Evolutionary conservation across 2,797 vertebrate genomes (phyloP), one percentile per base, ranked within the genome.

Genomic region (Manis pentadactyla): DNA sequence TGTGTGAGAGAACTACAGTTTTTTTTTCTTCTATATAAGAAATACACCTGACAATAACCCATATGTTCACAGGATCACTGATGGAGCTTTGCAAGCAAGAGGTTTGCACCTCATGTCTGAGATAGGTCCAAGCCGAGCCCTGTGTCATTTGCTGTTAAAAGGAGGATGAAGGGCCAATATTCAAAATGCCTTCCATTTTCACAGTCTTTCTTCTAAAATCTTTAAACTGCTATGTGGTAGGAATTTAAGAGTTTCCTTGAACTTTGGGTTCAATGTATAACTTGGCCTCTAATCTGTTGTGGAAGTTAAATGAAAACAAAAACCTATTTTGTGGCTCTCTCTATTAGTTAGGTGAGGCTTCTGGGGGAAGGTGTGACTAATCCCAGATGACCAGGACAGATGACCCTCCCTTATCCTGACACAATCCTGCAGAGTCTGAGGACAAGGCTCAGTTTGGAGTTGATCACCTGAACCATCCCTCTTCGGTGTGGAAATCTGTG

Each of bases 241-340:
- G 31, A 51, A 78, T 68, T 94, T 46, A 61, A 59, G 64, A 34
- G n/a, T 78, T 85, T 42, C 39, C 14, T 68, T 82, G 74, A 83
- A 46, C 27, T 25, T 46, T n/a, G 39, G 37, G 31, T 82, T 86
- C 53, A 29, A 29, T 13, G 46, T 46, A 31, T 15, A 61, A 46
- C 18, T 82, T 9, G 10, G 29, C 73, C 39, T 94, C 83, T 96
- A 21, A 61, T 64, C n/a, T 89, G 8, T 71, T 46, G 7, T 1
- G 0, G 31, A n/a, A 66, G 55, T 39, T 71, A 63, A 29, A 29
- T 0, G 0, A 8, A 55, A 59, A n/a, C 42, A 37, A 64, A 29
- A 92, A 53, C 34, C 81, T 93, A 31, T 64, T 84, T 71, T 75
- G 5, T 73, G 78, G 29, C 12, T 87, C 34, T 85, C 57, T 59